Conservation (phyloP, 2,113 vertebrate species). For the Coptodon rendalli region DNA sequence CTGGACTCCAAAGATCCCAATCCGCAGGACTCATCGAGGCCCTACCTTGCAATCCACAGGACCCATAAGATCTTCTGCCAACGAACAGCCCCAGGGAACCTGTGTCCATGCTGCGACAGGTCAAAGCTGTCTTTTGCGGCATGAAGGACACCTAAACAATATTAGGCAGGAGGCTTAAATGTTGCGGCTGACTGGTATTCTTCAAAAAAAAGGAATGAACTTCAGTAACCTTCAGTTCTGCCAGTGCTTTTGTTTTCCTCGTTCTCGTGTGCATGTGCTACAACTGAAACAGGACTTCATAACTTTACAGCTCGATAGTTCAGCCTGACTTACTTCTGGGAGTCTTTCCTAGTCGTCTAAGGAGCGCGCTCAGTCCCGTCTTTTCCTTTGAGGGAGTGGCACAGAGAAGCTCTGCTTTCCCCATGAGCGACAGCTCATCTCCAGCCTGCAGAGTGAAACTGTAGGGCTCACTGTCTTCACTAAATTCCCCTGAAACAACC, state of each 20-base stretch:
- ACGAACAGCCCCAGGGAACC: not conserved
- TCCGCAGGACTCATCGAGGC: not conserved
- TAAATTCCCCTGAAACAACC: conserved; percentile 98
- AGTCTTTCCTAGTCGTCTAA: conserved; percentile 87
- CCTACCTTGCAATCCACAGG: not conserved
- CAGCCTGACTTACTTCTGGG: conserved; percentile 60
- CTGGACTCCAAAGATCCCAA: not conserved
- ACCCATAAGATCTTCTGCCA: not conserved
- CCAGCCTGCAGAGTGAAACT: conserved; percentile 96
- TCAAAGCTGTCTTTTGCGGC: not conserved
- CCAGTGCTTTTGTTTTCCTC: not conserved
- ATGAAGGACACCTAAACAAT: not conserved
- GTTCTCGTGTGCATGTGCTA: not conserved
- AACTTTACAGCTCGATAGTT: not conserved
- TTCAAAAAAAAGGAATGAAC: not conserved
- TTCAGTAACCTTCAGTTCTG: not conserved
- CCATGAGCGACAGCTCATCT: conserved; percentile 97
- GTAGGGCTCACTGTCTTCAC: conserved; percentile 98
- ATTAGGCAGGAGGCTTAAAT: not conserved
- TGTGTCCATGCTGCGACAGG: not conserved
- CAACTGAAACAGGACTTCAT: not conserved
- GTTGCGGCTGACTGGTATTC: not conserved
- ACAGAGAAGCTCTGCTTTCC: conserved; percentile 95
- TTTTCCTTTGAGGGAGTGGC: conserved; percentile 88
- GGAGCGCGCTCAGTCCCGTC: conserved; percentile 84